These are phyloP conservation scores for Drosophila paramelanica DNA, from an alignment of 2,888 invertebrate species.

Conservation along the genomic window DNA sequence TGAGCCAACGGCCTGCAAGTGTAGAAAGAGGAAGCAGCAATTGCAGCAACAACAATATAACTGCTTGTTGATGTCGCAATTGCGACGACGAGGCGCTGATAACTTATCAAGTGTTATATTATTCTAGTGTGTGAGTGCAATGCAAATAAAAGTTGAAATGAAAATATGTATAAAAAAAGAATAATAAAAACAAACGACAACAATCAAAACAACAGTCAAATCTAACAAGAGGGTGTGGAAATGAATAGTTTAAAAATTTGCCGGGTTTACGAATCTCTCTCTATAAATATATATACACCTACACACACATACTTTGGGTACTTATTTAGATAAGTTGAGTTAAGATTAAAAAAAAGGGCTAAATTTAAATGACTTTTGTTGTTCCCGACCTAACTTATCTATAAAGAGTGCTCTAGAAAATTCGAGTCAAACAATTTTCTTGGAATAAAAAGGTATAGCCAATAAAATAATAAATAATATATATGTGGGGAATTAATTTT, in stretches of 20 bases:
- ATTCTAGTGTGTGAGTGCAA: slow-evolving; percentile 53
- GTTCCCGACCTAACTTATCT: slow-evolving; percentile 32
- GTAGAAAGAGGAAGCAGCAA: slow-evolving; percentile 52
- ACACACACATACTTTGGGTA: background rate
- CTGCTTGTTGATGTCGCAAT: slow-evolving; percentile 59
- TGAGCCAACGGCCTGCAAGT: slow-evolving; percentile 75
- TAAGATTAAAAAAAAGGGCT: slow-evolving; percentile 10
- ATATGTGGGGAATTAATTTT: slow-evolving; percentile 11
- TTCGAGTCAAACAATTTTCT: slow-evolving; percentile 11
- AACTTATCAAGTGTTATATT: slow-evolving; percentile 76
- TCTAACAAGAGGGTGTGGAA: slow-evolving; percentile 25
- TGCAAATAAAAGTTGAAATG: slow-evolving; percentile 25
- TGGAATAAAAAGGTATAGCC: background rate
- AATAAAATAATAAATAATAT: background rate
- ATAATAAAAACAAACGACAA: background rate
- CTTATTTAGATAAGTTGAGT: slow-evolving; percentile 30
- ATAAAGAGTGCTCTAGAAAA: slow-evolving; percentile 14
- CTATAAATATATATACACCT: background rate
- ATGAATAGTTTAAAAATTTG: slow-evolving; percentile 8
- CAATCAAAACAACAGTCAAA: slow-evolving; percentile 24
- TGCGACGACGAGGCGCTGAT: slow-evolving; percentile 60
- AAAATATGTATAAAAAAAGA: slow-evolving; percentile 17
- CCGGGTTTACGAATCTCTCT: slow-evolving; percentile 13
- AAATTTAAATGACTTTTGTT: slow-evolving; percentile 32
- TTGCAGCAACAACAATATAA: slow-evolving; percentile 41